Evolutionary conservation across 2,888 invertebrate genomes (phyloP), one percentile per base, ranked within the genome.

Genomic region (Scotopteryx bipunctaria): DNA sequence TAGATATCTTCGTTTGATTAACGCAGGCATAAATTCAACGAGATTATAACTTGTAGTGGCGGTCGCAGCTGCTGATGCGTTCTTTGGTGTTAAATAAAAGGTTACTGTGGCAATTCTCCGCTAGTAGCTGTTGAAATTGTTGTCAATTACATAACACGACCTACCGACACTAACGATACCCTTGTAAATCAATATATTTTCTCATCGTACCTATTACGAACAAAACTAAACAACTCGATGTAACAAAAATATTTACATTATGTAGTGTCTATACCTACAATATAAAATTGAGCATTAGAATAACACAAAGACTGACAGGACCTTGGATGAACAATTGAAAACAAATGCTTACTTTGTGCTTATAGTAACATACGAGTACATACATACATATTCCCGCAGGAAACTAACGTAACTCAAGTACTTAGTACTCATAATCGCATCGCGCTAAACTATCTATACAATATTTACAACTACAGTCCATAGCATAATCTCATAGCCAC

Each of bases 401-500:
- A 66, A 63, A 72, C 73, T 77, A 73, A 74, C 63, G 49, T 61
- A 76, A 78, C 62, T 64, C 75, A 83, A 88, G 87, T 90, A 90
- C 89, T 87, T 83, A 86, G 87, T 90, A 89, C 89, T 87, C 81
- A 84, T 75, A 72, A 78, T 73, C 73, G 75, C 73, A 72, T 73
- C 66, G 70, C 67, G 72, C 74, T 78, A 68, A 68, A 81, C 63
- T 57, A 69, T 73, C 73, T 80, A 71, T 82, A 87, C 80, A 86
- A 77, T 83, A 84, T 86, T 59, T 87, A 89, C 86, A 88, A 71
- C 76, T 82, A 86, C 69, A 73, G 80, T 86, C 78, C 78, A 71
- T 83, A 81, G 76, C 70, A 75, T 86, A 87, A 89, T 89, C 86
- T 89, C 89, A 89, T 89, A 90, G 89, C 88, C 89, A 88, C 83